These are phyloP conservation scores for Tipula confusa DNA, from an alignment of 2,888 invertebrate species.

Conservation along the genomic window DNA sequence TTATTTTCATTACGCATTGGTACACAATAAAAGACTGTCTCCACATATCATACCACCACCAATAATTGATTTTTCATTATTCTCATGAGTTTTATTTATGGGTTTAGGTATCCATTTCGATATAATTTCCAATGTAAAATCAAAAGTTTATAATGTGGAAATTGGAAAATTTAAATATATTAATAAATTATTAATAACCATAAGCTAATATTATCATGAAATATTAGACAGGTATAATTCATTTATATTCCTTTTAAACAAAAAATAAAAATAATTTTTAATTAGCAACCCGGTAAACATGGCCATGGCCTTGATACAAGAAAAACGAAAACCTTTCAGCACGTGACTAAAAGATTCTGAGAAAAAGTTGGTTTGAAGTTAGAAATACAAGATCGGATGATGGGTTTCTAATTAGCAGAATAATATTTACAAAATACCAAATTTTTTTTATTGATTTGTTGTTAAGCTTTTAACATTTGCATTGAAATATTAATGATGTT, in stretches of 20 bases:
- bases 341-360: no score
- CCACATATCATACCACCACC: not conserved
- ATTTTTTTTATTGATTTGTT: not conserved
- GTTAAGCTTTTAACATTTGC: not conserved
- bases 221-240: not conserved
- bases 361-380: no score
- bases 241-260: not conserved
- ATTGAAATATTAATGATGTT: not conserved
- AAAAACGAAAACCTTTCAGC: no score
- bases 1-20: not conserved
- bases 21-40: not conserved
- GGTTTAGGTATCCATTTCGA: not conserved
- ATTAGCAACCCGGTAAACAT: not conserved
- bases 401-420: no score
- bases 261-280: not conserved
- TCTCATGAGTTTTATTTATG: not conserved
- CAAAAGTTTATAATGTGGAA: not conserved
- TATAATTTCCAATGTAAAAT: not conserved
- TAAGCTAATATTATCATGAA: not conserved
- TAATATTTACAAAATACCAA: not conserved
- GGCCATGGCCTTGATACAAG: no score
- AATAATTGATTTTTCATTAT: not conserved
- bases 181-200: not conserved
- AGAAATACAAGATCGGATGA: no score
- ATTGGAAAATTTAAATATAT: not conserved